Evolutionary conservation across 2,888 invertebrate genomes (phyloP).

Genomic region (Siphlonurus alternatus): DNA sequence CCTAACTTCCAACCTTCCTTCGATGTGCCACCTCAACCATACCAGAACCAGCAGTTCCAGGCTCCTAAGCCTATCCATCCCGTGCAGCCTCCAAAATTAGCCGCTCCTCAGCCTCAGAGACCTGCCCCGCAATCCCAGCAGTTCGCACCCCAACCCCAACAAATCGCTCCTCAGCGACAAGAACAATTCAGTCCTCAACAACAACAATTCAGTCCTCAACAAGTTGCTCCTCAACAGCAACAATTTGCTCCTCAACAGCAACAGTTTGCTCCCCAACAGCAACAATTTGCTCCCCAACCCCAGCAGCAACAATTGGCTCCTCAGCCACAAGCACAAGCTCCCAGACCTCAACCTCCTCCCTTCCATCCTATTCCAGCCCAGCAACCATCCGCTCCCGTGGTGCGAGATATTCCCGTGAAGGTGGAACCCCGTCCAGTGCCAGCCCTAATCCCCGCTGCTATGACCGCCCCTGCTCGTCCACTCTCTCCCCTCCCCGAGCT

Average conservation of each 20-base stretch:
- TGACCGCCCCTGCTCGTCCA: conserved; percentile 5
- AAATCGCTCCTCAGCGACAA: conserved; percentile 15
- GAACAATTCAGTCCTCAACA: background rate
- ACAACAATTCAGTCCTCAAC: background rate
- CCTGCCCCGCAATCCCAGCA: background rate
- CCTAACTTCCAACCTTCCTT: conserved; percentile 1
- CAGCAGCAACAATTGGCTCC: conserved; percentile 18
- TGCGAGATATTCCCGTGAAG: background rate
- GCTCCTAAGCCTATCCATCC: background rate
- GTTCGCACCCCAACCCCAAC: conserved; percentile 12
- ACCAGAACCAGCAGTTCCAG: conserved; percentile 8
- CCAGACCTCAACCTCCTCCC: conserved; percentile 17
- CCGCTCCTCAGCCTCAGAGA: background rate
- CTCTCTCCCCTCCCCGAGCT: conserved; percentile 4
- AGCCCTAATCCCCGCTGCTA: background rate
- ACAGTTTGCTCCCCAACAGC: conserved; percentile 13
- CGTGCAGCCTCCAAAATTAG: background rate
- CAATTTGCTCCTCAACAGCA: background rate
- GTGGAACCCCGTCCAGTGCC: background rate
- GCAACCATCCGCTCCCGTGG: background rate
- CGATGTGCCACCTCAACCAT: conserved; percentile 4
- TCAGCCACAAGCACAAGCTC: conserved; percentile 23
- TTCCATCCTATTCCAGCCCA: conserved; percentile 7
- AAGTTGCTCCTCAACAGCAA: conserved; percentile 6
- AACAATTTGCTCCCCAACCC: conserved; percentile 24